A percentile compares a stretch with the other conserved stretches of the same genome.
Evolutionary conservation across 2,888 invertebrate genomes (phyloP).

Genomic region (Junonia oenone): DNA sequence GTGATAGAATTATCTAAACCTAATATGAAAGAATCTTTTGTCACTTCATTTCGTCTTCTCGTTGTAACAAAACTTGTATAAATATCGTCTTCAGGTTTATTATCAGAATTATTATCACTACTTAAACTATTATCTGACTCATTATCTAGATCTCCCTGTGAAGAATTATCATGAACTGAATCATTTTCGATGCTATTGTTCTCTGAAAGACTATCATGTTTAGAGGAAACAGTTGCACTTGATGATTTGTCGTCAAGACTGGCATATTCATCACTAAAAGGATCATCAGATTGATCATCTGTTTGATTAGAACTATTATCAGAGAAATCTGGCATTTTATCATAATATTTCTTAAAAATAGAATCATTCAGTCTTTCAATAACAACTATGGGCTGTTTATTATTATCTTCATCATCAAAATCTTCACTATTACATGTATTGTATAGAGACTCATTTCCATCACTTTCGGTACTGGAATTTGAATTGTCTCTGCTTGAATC

Average conservation of each 20-base stretch:
- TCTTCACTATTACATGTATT: constrained; percentile 58
- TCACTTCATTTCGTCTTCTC: constrained; percentile 51
- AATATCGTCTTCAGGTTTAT: constrained; percentile 36
- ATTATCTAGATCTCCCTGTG: background rate
- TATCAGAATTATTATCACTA: constrained; percentile 11
- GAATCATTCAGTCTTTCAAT: constrained; percentile 51
- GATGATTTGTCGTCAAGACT: background rate
- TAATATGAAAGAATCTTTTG: constrained; percentile 48
- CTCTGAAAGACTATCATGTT: background rate
- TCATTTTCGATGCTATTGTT: background rate
- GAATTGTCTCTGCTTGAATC: constrained; percentile 4
- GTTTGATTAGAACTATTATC: constrained; percentile 9
- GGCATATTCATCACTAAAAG: constrained; percentile 17
- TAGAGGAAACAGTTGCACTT: background rate
- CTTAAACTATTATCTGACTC: constrained; percentile 18
- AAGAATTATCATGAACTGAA: constrained; percentile 7
- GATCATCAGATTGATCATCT: constrained; percentile 27
- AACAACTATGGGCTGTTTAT: constrained; percentile 43
- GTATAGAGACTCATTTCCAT: constrained; percentile 50
- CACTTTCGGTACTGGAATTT: constrained; percentile 18
- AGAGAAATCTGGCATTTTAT: constrained; percentile 33
- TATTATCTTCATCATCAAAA: constrained; percentile 23
- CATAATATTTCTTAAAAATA: constrained; percentile 47
- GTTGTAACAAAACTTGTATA: constrained; percentile 64
- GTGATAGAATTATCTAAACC: constrained; percentile 44